phyloP scores from a whole-genome alignment of 2,113 vertebrate species.

The Indicator indicator region DNA sequence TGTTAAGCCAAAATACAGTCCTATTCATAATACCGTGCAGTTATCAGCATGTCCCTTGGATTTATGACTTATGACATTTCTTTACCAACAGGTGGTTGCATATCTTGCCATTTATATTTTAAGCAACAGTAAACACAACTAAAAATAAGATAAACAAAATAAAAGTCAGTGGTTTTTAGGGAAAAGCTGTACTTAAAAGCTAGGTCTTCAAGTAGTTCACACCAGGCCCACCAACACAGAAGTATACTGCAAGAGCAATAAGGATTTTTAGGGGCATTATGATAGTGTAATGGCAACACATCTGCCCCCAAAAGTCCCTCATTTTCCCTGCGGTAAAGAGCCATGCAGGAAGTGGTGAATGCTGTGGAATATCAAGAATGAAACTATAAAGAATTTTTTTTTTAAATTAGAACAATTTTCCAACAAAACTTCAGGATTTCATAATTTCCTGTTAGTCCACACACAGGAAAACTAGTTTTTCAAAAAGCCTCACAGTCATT shows the following conservation, averaged over 20 bases:
- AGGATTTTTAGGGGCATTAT: slow-evolving; percentile 98
- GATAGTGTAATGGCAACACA: slow-evolving; percentile 89
- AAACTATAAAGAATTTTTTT: slow-evolving; percentile 66
- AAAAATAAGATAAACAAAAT: slow-evolving; percentile 46
- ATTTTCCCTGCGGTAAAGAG: slow-evolving; percentile 89
- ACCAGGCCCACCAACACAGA: slow-evolving; percentile 65
- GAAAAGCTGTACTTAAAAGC: slow-evolving; percentile 26
- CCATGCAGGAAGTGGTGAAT: slow-evolving; percentile 66
- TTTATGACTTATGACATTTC: slow-evolving; percentile 52
- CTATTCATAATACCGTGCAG: slow-evolving; percentile 2
- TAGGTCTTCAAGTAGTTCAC: slow-evolving; percentile 45
- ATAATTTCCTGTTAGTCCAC: neutral
- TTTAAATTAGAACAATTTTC: slow-evolving; percentile 66
- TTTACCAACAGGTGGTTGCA: slow-evolving; percentile 40
- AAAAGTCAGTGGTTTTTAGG: slow-evolving; percentile 6
- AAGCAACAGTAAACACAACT: slow-evolving; percentile 63
- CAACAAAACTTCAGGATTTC: slow-evolving; percentile 22
- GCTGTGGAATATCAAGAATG: slow-evolving; percentile 53
- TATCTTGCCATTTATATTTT: slow-evolving; percentile 50
- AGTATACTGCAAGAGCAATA: slow-evolving; percentile 93
- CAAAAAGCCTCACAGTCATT: neutral
- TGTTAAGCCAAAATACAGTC: neutral
- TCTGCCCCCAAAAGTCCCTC: slow-evolving; percentile 96
- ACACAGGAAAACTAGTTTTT: neutral
- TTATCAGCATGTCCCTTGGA: slow-evolving; percentile 27